phyloP scores from a whole-genome alignment of 2,113 vertebrate species.

The Mobula birostris region DNA sequence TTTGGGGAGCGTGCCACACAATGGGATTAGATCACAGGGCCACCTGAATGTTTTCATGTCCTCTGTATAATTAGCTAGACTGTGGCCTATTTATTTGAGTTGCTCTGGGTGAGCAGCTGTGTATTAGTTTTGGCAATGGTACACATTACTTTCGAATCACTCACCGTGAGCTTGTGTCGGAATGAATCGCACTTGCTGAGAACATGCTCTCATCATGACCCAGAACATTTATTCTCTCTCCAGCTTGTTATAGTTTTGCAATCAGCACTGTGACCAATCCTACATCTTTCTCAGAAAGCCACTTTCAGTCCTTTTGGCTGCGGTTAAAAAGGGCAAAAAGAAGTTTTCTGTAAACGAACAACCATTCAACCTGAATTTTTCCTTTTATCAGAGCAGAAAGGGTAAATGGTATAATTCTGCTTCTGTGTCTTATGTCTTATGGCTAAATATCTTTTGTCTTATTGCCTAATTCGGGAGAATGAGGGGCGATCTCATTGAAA shows the following conservation, averaged over 20 bases:
- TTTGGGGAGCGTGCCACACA: not conserved
- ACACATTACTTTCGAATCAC: not conserved
- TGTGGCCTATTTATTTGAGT: not conserved
- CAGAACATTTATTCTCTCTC: not conserved
- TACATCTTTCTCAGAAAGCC: not conserved
- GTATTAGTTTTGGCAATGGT: conserved; percentile 11
- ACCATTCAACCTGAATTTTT: not conserved
- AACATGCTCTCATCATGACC: not conserved
- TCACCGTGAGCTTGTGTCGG: not conserved
- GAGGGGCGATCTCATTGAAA: too few species aligned
- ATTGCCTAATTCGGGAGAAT: too few species aligned
- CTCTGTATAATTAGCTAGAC: not conserved
- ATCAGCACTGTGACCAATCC: too few species aligned
- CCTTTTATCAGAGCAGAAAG: too few species aligned
- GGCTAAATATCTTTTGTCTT: too few species aligned
- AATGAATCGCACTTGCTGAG: conserved; percentile 6
- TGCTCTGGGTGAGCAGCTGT: not conserved
- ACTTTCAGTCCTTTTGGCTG: not conserved
- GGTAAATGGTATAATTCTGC: too few species aligned
- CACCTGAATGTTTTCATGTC: not conserved
- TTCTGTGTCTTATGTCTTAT: too few species aligned
- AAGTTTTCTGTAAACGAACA: not conserved
- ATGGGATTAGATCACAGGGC: not conserved
- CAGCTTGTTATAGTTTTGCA: not conserved
- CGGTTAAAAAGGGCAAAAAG: not conserved